A percentile compares a stretch with the other conserved stretches of the same genome.
Conservation (phyloP, 2,888 invertebrate species). For the Epinotia brunnichana region DNA sequence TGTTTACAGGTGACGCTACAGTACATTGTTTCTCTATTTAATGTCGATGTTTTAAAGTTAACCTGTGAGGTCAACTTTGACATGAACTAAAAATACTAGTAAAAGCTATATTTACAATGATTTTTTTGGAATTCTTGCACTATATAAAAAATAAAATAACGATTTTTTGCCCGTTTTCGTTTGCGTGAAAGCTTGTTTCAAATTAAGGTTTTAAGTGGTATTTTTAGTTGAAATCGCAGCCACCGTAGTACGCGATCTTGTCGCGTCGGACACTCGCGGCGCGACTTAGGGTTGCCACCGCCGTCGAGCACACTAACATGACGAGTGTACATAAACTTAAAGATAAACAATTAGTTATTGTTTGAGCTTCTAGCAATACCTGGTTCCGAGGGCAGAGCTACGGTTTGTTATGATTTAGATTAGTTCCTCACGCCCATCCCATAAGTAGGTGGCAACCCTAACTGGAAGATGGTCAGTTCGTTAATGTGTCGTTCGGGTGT, state of each 20-base stretch:
- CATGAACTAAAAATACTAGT: slow-evolving; percentile 25
- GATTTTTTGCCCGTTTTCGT: slow-evolving; percentile 25
- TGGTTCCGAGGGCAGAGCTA: slow-evolving; percentile 39
- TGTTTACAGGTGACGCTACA: slow-evolving; percentile 23
- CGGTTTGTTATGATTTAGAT: slow-evolving; percentile 30
- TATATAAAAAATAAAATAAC: slow-evolving; percentile 18
- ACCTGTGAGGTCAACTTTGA: slow-evolving; percentile 3
- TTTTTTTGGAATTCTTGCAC: slow-evolving; percentile 17
- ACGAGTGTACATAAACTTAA: slow-evolving; percentile 30
- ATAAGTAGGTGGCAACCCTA: slow-evolving; percentile 37
- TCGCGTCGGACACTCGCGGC: slow-evolving; percentile 29
- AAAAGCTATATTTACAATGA: slow-evolving; percentile 32
- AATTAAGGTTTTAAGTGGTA: slow-evolving; percentile 12
- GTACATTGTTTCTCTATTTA: slow-evolving; percentile 5
- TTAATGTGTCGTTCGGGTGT: slow-evolving; percentile 19
- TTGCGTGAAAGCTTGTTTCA: neutral
- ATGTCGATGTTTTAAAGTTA: neutral
- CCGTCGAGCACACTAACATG: neutral
- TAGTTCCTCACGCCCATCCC: slow-evolving; percentile 18
- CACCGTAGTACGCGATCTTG: slow-evolving; percentile 27
- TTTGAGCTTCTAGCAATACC: slow-evolving; percentile 36
- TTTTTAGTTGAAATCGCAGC: slow-evolving; percentile 37
- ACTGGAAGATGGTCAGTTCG: slow-evolving; percentile 35
- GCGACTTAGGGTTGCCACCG: slow-evolving; percentile 41
- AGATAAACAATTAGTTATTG: slow-evolving; percentile 27